Evolutionary conservation across 2,113 vertebrate genomes (phyloP).

Genomic region (Neopipo cinnamomea): DNA sequence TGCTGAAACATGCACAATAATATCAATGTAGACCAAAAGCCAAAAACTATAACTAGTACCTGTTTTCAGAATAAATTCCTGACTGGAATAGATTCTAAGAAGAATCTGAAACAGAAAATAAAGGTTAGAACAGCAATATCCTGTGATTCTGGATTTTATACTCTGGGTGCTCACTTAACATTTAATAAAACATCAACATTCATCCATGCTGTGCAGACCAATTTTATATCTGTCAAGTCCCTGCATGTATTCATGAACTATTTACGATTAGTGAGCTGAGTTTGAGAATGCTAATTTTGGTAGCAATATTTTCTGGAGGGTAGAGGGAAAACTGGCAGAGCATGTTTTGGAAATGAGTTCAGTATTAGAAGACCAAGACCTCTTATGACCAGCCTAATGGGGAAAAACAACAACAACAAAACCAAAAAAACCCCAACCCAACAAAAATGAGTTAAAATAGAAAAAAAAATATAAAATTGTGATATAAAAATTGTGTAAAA

Average conservation of each 20-base stretch:
- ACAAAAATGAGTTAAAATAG: neutral
- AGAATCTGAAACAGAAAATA: neutral
- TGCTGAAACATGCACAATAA: neutral
- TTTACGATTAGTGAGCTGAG: neutral
- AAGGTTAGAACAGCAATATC: neutral
- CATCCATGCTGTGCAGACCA: neutral
- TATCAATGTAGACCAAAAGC: neutral
- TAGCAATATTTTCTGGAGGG: neutral
- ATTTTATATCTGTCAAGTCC: neutral
- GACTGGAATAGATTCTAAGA: neutral
- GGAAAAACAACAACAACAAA: rapidly evolving
- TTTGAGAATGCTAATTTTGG: neutral
- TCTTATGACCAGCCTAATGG: neutral
- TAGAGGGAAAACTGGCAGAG: neutral
- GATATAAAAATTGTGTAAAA: neutral
- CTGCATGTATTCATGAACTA: neutral
- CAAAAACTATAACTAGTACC: neutral
- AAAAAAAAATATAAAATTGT: neutral
- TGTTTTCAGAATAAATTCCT: neutral
- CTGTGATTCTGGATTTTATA: neutral
- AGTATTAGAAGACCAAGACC: neutral
- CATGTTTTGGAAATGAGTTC: neutral
- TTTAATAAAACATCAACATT: neutral
- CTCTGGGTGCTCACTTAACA: neutral
- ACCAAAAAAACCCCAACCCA: too few species aligned